phyloP scores from a whole-genome alignment of 2,797 vertebrate genomes.

The Falco rusticolus region DNA sequence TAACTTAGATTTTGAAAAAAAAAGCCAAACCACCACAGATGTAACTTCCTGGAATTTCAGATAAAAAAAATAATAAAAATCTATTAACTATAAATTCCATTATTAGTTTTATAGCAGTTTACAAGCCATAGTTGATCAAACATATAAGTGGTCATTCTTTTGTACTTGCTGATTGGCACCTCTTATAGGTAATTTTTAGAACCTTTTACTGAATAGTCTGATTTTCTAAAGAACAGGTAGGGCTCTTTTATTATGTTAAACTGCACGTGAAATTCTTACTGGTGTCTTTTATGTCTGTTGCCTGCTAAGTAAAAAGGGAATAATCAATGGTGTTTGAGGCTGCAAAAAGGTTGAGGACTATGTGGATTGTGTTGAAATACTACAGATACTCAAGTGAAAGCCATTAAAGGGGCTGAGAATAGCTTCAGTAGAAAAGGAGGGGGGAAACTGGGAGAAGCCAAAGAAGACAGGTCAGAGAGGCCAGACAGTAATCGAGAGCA shows the following conservation, averaged over 20 bases:
- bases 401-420: neutral
- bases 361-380: neutral
- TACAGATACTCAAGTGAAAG: neutral
- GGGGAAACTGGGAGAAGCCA: neutral
- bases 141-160: neutral
- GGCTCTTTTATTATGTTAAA: neutral
- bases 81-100: neutral
- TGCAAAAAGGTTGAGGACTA: neutral
- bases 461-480: neutral
- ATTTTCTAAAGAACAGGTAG: neutral
- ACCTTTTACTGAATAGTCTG: neutral
- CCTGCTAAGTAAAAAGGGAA: neutral
- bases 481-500: neutral
- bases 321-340: neutral
- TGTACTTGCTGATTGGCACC: neutral
- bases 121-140: neutral
- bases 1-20: neutral
- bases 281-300: neutral
- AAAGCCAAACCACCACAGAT: accelerated
- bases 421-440: neutral
- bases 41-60: neutral
- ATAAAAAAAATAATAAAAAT: neutral
- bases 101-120: neutral
- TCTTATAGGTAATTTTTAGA: neutral
- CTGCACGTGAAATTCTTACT: neutral